Evolutionary conservation across 2,888 invertebrate genomes (phyloP).

Genomic region (Calameuta filiformis): DNA sequence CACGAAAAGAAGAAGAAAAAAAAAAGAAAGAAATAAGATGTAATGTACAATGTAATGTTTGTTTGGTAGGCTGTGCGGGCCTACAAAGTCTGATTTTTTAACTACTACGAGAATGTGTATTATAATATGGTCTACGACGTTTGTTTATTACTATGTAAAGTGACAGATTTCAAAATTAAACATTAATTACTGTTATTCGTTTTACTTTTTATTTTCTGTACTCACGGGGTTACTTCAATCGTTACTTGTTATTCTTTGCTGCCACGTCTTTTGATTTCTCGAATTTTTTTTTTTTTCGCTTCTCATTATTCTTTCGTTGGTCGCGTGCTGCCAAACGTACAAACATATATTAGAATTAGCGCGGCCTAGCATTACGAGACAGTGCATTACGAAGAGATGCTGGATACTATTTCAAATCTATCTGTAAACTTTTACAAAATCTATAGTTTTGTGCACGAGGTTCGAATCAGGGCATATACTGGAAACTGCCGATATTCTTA

Average conservation of each 20-base stretch:
- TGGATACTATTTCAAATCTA: slow-evolving; percentile 1
- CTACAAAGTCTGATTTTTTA: slow-evolving; percentile 66
- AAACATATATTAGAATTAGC: slow-evolving; percentile 9
- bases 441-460: slow-evolving; percentile 29
- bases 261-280: not conserved
- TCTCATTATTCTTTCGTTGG: slow-evolving; percentile 5
- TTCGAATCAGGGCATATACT: slow-evolving; percentile 45
- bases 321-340: slow-evolving; percentile 8
- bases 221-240: not conserved
- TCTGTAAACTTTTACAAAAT: no score
- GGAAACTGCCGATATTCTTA: slow-evolving; percentile 56
- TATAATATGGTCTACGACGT: slow-evolving; percentile 61
- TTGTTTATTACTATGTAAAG: slow-evolving; percentile 63
- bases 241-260: slow-evolving; percentile 15
- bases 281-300: slow-evolving; percentile 23
- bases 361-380: slow-evolving; percentile 26
- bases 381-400: slow-evolving; percentile 16
- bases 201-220: not conserved
- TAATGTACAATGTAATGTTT: slow-evolving; percentile 30
- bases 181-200: slow-evolving; percentile 49
- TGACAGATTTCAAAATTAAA: slow-evolving; percentile 63
- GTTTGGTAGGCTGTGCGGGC: slow-evolving; percentile 57
- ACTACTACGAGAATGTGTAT: slow-evolving; percentile 60
- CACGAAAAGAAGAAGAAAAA: slow-evolving; percentile 13
- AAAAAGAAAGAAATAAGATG: slow-evolving; percentile 18